Percentiles rank a stretch among this genome's conserved stretches.
Conservation (phyloP, 1,140 invertebrate species). For the Ceratoteleas bidentatus region DNA sequence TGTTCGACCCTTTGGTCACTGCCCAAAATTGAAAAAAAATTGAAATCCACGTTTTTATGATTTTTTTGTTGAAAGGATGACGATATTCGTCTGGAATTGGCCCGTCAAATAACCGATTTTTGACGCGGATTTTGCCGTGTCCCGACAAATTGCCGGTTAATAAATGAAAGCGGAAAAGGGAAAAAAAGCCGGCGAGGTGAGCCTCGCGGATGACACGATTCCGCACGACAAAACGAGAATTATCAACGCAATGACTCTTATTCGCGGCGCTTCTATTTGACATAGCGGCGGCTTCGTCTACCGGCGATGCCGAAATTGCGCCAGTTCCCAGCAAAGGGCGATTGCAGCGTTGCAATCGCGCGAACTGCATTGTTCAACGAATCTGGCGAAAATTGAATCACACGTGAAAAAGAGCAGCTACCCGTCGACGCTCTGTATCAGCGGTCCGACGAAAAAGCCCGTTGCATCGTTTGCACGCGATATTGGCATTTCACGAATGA, state of each 20-base stretch:
- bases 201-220: constrained; percentile 45
- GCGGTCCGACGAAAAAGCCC: constrained; percentile 50
- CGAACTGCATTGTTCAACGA: constrained; percentile 67
- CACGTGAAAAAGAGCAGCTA: constrained; percentile 55
- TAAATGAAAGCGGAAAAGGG: constrained; percentile 12
- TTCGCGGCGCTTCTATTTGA: constrained; percentile 63
- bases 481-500: constrained; percentile 64
- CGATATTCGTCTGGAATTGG: no score
- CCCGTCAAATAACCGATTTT: not conserved
- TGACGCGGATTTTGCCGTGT: not conserved
- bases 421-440: constrained; percentile 36
- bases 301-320: constrained; percentile 61
- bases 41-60: no score
- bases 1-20: no score
- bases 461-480: constrained; percentile 29
- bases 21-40: not conserved
- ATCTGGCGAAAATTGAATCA: constrained; percentile 65
- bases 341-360: constrained; percentile 57
- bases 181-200: constrained; percentile 19
- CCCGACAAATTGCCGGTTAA: constrained; percentile 11
- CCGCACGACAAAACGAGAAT: constrained; percentile 35
- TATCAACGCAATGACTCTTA: constrained; percentile 57
- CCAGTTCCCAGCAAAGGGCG: constrained; percentile 42
- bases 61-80: no score
- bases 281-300: constrained; percentile 53